These are phyloP conservation scores for Capreolus pygargus DNA, from an alignment of 2,113 vertebrate genomes.

Conservation along the genomic window DNA sequence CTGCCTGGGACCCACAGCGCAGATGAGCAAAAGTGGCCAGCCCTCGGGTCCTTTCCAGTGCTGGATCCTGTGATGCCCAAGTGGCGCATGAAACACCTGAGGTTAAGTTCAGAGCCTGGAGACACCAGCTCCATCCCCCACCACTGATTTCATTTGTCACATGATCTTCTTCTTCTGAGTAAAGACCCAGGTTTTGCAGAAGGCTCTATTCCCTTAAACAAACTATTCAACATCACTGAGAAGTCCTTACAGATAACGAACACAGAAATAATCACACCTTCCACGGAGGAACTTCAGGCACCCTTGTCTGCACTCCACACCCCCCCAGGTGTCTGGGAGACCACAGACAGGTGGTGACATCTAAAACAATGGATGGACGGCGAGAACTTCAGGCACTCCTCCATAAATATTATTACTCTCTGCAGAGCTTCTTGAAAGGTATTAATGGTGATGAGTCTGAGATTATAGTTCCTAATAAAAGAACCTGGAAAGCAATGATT, in stretches of 20 bases:
- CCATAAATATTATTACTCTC: background rate
- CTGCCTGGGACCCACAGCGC: fast-evolving
- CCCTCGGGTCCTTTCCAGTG: fast-evolving
- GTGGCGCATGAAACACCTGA: background rate
- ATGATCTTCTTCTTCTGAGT: background rate
- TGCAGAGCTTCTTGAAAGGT: background rate
- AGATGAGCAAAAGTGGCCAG: fast-evolving
- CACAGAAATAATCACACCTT: background rate
- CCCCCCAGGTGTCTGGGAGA: background rate
- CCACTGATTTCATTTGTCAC: background rate
- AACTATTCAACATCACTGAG: background rate
- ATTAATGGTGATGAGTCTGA: background rate
- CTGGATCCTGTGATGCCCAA: fast-evolving
- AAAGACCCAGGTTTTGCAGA: background rate
- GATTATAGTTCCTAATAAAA: background rate
- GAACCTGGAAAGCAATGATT: background rate
- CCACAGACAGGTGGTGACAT: slow-evolving; percentile 28
- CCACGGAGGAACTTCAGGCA: background rate
- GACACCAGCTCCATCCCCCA: background rate
- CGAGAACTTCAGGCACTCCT: background rate
- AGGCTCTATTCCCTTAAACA: background rate
- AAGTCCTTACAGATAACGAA: slow-evolving; percentile 8
- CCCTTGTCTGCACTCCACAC: background rate
- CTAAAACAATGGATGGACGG: background rate
- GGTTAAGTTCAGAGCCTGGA: background rate